Conservation (phyloP, 2,113 vertebrate genomes). For the Elaphurus davidianus region DNA sequence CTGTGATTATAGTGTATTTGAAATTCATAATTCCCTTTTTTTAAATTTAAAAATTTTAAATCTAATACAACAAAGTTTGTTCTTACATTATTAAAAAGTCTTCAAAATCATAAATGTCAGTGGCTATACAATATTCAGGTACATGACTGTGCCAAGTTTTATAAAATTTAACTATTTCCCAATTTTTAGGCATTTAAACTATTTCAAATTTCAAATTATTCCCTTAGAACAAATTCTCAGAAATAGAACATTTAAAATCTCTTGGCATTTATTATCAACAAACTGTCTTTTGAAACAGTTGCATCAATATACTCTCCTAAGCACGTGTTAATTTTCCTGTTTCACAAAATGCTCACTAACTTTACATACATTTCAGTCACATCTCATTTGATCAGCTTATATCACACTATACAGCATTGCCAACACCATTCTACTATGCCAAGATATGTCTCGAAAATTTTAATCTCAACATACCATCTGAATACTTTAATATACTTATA, state of each 20-base stretch:
- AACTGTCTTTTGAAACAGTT: background rate
- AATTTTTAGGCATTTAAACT: background rate
- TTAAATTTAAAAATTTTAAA: background rate
- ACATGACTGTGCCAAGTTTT: background rate
- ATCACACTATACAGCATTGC: background rate
- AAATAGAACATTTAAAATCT: background rate
- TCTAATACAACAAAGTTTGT: background rate
- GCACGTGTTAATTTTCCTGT: background rate
- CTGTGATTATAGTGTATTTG: background rate
- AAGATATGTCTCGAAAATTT: background rate
- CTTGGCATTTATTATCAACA: background rate
- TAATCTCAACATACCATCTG: background rate
- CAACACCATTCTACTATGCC: background rate
- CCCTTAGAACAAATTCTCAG: background rate
- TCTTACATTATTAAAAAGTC: background rate
- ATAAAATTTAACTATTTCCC: background rate
- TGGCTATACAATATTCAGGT: background rate
- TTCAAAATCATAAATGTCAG: background rate
- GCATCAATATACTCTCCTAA: background rate
- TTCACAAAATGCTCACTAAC: background rate
- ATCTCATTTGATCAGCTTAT: background rate
- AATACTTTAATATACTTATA: constrained; percentile 6
- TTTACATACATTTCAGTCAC: background rate
- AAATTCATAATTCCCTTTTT: constrained; percentile 14
- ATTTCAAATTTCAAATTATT: constrained; percentile 9